Evolutionary conservation across 2,113 vertebrate species (phyloP).

Genomic region (Osmerus mordax): DNA sequence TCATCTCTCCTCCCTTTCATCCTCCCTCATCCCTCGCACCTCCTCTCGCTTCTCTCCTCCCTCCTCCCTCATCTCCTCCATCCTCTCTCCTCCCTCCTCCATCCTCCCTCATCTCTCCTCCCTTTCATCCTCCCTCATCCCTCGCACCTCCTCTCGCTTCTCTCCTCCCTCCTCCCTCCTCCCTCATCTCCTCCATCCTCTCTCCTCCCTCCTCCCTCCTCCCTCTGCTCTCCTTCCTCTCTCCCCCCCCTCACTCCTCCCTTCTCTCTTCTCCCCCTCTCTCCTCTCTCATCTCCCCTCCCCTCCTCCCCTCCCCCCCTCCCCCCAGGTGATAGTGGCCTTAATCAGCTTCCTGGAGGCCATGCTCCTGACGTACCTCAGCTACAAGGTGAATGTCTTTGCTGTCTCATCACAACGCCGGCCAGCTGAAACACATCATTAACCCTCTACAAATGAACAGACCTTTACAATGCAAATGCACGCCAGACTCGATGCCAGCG

Average conservation of each 20-base stretch:
- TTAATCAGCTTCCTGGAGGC: slow-evolving; percentile 96
- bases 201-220: no score
- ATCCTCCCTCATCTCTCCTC: no score
- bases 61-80: no score
- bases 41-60: no score
- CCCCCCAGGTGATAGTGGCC: slow-evolving; percentile 87
- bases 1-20: no score
- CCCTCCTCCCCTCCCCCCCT: background rate
- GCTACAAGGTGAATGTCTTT: slow-evolving; percentile 87
- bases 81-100: no score
- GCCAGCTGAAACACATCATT: background rate
- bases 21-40: no score
- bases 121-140: no score
- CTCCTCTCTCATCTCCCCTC: background rate
- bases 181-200: no score
- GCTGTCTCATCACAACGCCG: background rate
- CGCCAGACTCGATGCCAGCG: background rate
- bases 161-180: no score
- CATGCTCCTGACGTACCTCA: slow-evolving; percentile 96
- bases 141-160: no score
- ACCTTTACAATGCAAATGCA: background rate
- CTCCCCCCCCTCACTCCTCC: slow-evolving; percentile 12
- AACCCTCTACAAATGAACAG: background rate
- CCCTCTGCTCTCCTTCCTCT: no score
- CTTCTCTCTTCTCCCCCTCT: background rate